These are phyloP conservation scores for Leucoma salicis DNA, from an alignment of 2,888 invertebrate genomes.

Conservation along the genomic window DNA sequence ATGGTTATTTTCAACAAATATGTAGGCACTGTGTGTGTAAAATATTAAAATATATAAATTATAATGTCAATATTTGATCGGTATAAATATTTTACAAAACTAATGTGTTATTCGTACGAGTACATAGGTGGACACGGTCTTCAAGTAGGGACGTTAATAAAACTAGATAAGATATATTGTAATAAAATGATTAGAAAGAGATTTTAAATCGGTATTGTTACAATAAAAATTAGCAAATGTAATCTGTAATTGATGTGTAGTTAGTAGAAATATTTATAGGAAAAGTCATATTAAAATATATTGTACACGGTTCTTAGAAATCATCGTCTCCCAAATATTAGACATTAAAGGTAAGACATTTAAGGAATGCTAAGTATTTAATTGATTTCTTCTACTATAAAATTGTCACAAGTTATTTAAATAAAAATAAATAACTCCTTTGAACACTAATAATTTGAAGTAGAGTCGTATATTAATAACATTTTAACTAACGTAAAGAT, in stretches of 20 bases:
- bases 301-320: slow-evolving; percentile 18
- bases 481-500: background rate
- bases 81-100: too few relatives aligned
- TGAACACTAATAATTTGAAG: slow-evolving; percentile 40
- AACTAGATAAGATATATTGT: background rate
- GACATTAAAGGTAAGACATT: slow-evolving; percentile 12
- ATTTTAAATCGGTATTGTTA: too few relatives aligned
- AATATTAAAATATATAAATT: too few relatives aligned
- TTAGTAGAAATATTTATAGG: background rate
- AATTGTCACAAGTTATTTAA: background rate
- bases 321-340: slow-evolving; percentile 25
- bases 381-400: too few relatives aligned
- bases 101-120: too few relatives aligned
- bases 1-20: slow-evolving; percentile 1
- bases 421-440: slow-evolving; percentile 42
- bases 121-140: background rate
- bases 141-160: slow-evolving; percentile 21
- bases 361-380: too few relatives aligned
- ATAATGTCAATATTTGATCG: too few relatives aligned
- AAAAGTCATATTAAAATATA: slow-evolving; percentile 1
- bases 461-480: slow-evolving; percentile 17
- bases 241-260: background rate
- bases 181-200: background rate
- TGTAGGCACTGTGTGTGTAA: too few relatives aligned
- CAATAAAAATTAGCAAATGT: slow-evolving; percentile 5